Evolutionary conservation across 2,113 vertebrate genomes (phyloP), one percentile per base, ranked within the genome.

Genomic region (Neoarius graeffei): DNA sequence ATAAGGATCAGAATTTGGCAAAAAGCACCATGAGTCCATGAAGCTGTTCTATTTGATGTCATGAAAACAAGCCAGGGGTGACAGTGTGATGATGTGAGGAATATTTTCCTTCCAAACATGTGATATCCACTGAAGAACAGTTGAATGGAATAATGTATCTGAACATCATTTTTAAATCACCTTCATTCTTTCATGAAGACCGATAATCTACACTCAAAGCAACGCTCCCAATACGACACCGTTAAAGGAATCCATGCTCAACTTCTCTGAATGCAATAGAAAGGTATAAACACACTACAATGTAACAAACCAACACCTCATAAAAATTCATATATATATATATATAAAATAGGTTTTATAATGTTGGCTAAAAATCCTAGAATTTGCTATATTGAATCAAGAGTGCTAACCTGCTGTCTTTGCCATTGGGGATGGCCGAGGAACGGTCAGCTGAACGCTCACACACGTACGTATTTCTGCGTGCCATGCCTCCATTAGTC

Each of bases 401-500:
- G 50, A 50, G 50, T 50, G 66, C 50, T 66, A 92, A 99, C 98
- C 98, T 99, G 97, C 96, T 99, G 93, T 99, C 98, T 93, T 98
- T 99, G 59, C 98, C 98, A 0, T 99, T 99, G 89, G 99, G 98
- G 91, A 99, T 93, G 0, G 96, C 96, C 19, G 95, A 92, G 73
- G 97, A 97, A 59, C 97, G 97, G 89, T 99, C 98, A 25, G 96
- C 95, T 71, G 94, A 94, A 86, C 98, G 96, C 81, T 99, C 98
- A 90, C 98, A 99, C 71, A 99, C 98, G 0, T 99, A 99, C 0
- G 98, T 99, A 91, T 99, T 99, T 90, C 98, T 97, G 87, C 98
- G 96, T 9, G 97, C 97, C 97, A 99, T 99, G 80, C 97, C 97
- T 66, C 97, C 97, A 1, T 97, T 98, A 87, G 96, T 98, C 98